These are phyloP conservation scores for Scaptomyza reducta DNA, from an alignment of 2,888 invertebrate species.

Conservation along the genomic window DNA sequence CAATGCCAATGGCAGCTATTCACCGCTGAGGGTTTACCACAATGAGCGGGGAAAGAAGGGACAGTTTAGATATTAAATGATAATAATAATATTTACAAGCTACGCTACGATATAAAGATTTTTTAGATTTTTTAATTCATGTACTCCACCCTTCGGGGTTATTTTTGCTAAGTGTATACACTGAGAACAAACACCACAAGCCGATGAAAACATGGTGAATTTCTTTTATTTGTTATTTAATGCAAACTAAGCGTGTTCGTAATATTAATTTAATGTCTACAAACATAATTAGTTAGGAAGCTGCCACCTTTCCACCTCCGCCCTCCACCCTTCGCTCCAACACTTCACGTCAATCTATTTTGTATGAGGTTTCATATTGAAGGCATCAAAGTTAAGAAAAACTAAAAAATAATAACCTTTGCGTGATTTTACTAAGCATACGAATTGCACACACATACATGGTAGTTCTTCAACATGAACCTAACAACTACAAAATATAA, in stretches of 20 bases:
- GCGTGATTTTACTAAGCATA: conserved; percentile 74
- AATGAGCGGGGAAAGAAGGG: conserved; percentile 92
- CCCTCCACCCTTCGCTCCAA: conserved; percentile 2
- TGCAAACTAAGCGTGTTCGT: conserved; percentile 74
- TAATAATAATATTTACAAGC: conserved; percentile 4
- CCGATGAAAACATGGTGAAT: conserved; percentile 40
- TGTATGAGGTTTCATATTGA: conserved; percentile 57
- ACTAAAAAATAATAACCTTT: conserved; percentile 66
- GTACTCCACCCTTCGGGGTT: conserved; percentile 32
- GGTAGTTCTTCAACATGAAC: conserved; percentile 25
- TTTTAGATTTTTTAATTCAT: conserved; percentile 33
- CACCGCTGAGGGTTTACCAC: conserved; percentile 92
- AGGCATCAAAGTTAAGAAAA: conserved; percentile 49
- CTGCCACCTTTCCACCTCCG: conserved; percentile 33
- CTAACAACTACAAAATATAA: conserved; percentile 37
- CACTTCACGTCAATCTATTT: conserved; percentile 32
- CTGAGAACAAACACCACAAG: conserved; percentile 26
- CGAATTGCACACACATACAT: conserved; percentile 43
- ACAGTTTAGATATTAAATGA: conserved; percentile 90
- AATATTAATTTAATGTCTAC: conserved; percentile 65
- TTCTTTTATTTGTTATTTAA: conserved; percentile 76
- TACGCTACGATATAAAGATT: conserved; percentile 5
- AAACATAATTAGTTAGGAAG: conserved; percentile 43
- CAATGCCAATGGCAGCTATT: conserved; percentile 88
- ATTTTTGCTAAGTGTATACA: conserved; percentile 76